These are phyloP conservation scores for Melinaea marsaeus DNA, from an alignment of 2,888 invertebrate species.

Conservation along the genomic window DNA sequence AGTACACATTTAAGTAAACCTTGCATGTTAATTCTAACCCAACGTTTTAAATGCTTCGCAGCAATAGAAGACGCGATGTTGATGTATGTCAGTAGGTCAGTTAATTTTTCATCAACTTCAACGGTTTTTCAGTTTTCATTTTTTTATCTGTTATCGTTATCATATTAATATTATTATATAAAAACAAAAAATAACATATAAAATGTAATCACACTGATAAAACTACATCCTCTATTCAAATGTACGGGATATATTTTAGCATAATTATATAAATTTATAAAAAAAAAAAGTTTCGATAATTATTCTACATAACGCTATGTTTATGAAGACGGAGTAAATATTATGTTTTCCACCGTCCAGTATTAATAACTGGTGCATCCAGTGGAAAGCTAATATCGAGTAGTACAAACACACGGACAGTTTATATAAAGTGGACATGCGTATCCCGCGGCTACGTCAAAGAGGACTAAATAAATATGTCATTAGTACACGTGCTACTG, in stretches of 20 bases:
- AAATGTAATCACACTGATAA: too few relatives aligned
- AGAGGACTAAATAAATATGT: conserved; percentile 45
- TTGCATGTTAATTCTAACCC: too few relatives aligned
- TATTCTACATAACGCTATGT: neutral
- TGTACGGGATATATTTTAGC: neutral
- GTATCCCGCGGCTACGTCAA: conserved; percentile 52
- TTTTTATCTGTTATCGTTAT: too few relatives aligned
- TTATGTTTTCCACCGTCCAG: conserved; percentile 17
- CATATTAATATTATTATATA: too few relatives aligned
- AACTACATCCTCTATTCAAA: too few relatives aligned
- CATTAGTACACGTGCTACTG: conserved; percentile 12
- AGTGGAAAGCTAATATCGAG: conserved; percentile 55
- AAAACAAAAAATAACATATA: too few relatives aligned
- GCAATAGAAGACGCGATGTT: too few relatives aligned
- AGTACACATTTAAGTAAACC: too few relatives aligned
- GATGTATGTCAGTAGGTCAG: too few relatives aligned
- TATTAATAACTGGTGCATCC: conserved; percentile 42
- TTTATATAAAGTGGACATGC: conserved; percentile 45
- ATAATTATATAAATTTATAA: neutral
- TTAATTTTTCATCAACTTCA: too few relatives aligned
- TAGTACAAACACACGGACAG: conserved; percentile 61
- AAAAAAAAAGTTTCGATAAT: neutral
- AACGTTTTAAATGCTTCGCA: too few relatives aligned
- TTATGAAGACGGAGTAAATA: conserved; percentile 16
- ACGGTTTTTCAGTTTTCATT: too few relatives aligned